Conservation (phyloP, 2,888 invertebrate species). For the Idaea dimidiata region DNA sequence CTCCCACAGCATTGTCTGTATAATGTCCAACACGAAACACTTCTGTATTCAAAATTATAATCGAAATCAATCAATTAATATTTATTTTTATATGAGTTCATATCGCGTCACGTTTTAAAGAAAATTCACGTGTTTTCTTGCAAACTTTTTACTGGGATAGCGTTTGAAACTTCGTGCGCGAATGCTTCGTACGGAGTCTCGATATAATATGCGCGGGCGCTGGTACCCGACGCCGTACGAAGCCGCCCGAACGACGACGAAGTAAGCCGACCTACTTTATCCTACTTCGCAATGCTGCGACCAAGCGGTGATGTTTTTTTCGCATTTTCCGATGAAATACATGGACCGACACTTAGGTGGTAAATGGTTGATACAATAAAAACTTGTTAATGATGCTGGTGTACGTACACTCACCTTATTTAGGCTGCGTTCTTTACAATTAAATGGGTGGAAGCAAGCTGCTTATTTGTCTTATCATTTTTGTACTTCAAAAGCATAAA, state of each 20-base stretch:
- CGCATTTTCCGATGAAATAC: slow-evolving; percentile 75
- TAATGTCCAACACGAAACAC: slow-evolving; percentile 66
- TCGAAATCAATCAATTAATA: slow-evolving; percentile 14
- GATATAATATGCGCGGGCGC: slow-evolving; percentile 66
- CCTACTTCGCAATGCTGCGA: slow-evolving; percentile 69
- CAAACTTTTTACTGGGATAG: slow-evolving; percentile 36
- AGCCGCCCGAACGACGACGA: slow-evolving; percentile 56
- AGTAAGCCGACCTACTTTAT: slow-evolving; percentile 72
- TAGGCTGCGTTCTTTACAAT: neutral
- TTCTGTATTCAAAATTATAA: slow-evolving; percentile 21
- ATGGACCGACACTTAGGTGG: slow-evolving; percentile 34
- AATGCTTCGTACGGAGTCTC: slow-evolving; percentile 60
- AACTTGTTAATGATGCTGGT: slow-evolving; percentile 29
- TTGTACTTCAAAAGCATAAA: neutral
- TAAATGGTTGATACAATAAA: slow-evolving; percentile 46
- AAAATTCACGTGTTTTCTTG: slow-evolving; percentile 61
- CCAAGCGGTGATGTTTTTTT: slow-evolving; percentile 69
- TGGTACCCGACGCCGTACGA: slow-evolving; percentile 52
- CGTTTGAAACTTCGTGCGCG: slow-evolving; percentile 50
- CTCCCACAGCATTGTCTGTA: slow-evolving; percentile 73
- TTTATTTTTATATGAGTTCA: slow-evolving; percentile 48
- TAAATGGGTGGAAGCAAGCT: neutral
- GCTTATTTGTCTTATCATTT: neutral
- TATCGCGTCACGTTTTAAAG: slow-evolving; percentile 44
- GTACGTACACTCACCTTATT: slow-evolving; percentile 17